Evolutionary conservation across 2,888 invertebrate genomes (phyloP), one percentile per base, ranked within the genome.

Genomic region (Oligia strigilis): DNA sequence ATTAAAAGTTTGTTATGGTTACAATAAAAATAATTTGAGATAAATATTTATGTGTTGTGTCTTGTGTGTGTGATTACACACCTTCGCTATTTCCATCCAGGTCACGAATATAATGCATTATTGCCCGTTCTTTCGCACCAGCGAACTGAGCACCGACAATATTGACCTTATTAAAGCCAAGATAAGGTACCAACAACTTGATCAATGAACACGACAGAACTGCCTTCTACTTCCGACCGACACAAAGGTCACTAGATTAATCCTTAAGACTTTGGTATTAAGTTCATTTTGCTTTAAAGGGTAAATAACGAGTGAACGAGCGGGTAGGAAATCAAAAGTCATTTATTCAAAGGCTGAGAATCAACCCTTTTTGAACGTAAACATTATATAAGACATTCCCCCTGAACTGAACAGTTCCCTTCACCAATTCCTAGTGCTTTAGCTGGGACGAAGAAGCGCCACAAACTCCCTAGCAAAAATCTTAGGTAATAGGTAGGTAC

Each of bases 121-220:
- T 69, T 36, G 76, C 14, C 49, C 64, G 4, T 55, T 80, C 76
- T 36, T 14, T 19, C 82, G 80, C 82, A 81, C 80, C 82, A 82
- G 14, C 76, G 69, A 13, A 49, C 40, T 1, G 17, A n/a, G 40
- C 19, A 78, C 36, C 67, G 23, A 49, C 49, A 80, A 64, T 76
- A 62, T 23, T 80, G 78, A 65, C 82, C 73, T 62, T 60, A 73
- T 66, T 83, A 52, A 17, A 58, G 46, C 46, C 55, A 40, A 82
- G 82, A 82, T 81, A 72, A 82, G 78, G 23, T 23, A 36, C 52
- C 23, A 66, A 55, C 40, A 66, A n/a, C 66, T 52, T 49, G 65
- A 66, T 84, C 66, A 80, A 66, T 80, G 80, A 83, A 75, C 80
- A 84, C 71, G 23, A 64, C 58, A 49, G 1, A 58, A 43, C 69